These are phyloP conservation scores for Ceuthmochares aereus DNA, from an alignment of 2,113 vertebrate species.

Conservation along the genomic window DNA sequence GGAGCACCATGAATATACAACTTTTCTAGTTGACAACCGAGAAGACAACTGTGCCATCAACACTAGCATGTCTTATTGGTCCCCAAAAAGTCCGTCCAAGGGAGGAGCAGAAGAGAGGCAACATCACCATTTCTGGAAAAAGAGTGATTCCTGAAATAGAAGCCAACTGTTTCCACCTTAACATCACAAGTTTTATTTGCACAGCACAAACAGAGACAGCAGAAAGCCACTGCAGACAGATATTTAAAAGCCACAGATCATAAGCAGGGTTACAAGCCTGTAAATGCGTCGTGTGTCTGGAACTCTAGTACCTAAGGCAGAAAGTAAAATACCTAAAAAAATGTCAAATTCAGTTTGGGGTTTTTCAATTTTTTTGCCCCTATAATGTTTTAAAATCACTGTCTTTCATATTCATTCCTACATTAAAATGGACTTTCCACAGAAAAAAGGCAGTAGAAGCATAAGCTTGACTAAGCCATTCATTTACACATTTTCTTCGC, in stretches of 20 bases:
- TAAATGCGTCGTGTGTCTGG: not conserved
- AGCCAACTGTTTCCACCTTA: rapidly evolving
- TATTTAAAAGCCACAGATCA: not conserved
- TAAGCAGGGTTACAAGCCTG: not conserved
- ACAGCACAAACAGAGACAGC: not conserved
- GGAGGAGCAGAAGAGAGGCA: not conserved
- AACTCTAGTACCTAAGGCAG: not conserved
- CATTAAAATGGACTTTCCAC: not conserved
- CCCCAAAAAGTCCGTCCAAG: not conserved
- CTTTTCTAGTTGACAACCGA: not conserved
- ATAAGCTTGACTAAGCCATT: not conserved
- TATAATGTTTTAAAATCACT: not conserved
- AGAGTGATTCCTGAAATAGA: not conserved
- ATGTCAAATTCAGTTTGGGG: not conserved
- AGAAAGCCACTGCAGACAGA: not conserved
- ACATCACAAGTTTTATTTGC: not conserved
- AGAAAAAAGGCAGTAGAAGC: not conserved
- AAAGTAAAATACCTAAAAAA: not conserved
- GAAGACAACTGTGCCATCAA: not conserved
- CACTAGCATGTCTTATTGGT: not conserved
- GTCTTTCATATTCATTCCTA: not conserved
- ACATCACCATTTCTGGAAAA: not conserved
- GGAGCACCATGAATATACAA: not conserved
- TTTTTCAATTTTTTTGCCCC: not conserved
- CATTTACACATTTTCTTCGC: not conserved